Conservation (phyloP, 2,797 vertebrate genomes). For the Delichon dasypus region DNA sequence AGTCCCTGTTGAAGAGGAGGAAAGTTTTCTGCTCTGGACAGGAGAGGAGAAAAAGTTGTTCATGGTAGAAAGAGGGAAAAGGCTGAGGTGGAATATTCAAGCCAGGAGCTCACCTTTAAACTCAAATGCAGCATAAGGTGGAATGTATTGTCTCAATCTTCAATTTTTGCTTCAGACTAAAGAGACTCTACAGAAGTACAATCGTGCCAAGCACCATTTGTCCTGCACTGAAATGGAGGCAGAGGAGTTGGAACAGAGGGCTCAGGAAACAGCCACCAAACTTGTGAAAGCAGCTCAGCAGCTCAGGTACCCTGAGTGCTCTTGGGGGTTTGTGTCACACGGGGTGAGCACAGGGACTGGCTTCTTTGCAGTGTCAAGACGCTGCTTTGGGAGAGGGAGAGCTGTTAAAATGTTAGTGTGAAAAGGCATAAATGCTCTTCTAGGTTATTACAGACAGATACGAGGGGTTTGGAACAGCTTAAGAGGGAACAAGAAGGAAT, state of each 20-base stretch:
- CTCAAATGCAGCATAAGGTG: background rate
- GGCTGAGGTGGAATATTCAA: background rate
- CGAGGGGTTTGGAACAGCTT: constrained; percentile 71
- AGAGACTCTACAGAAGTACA: constrained; percentile 72
- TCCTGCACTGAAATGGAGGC: constrained; percentile 75
- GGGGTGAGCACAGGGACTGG: background rate
- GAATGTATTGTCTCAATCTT: background rate
- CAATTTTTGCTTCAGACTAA: constrained; percentile 74
- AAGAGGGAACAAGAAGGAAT: constrained; percentile 75
- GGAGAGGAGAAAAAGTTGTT: background rate
- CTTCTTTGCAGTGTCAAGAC: background rate
- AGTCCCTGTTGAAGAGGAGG: background rate
- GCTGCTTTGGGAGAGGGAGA: background rate
- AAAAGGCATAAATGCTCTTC: constrained; percentile 12
- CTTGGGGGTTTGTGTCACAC: background rate
- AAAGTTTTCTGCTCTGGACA: background rate
- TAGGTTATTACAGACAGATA: constrained; percentile 78
- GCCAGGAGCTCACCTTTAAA: background rate
- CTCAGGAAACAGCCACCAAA: constrained; percentile 75
- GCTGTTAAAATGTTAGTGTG: background rate
- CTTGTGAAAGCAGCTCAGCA: constrained; percentile 79
- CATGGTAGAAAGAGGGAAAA: background rate
- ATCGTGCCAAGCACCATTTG: constrained; percentile 70
- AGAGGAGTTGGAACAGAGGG: constrained; percentile 78
- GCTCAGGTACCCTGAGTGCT: constrained; percentile 73